These are phyloP conservation scores for Entomyzon cyanotis DNA, from an alignment of 2,113 vertebrate species.

Conservation along the genomic window DNA sequence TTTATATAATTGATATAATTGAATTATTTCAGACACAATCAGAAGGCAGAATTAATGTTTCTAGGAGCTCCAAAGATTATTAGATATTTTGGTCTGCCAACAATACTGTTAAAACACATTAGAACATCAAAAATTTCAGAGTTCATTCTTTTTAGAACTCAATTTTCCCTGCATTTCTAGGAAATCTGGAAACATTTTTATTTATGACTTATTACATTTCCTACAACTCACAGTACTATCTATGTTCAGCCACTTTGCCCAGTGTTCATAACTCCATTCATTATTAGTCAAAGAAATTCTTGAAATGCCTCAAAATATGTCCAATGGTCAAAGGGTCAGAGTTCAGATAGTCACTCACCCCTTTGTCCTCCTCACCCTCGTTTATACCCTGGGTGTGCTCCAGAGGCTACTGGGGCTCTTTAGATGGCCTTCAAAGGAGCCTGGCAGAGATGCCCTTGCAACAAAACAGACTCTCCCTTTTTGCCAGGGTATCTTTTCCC, in stretches of 20 bases:
- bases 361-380: neutral
- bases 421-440: neutral
- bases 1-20: neutral
- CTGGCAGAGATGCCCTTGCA: neutral
- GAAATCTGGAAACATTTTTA: neutral
- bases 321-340: neutral
- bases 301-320: neutral
- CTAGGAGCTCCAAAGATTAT: neutral
- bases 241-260: neutral
- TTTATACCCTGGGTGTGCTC: neutral
- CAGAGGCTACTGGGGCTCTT: neutral
- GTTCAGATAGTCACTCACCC: neutral
- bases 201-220: neutral
- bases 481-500: neutral
- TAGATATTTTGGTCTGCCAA: neutral
- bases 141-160: neutral
- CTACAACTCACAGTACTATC: neutral
- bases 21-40: neutral
- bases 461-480: neutral
- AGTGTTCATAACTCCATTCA: neutral
- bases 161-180: neutral
- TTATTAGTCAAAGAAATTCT: conserved; percentile 18
- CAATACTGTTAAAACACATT: neutral
- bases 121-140: neutral
- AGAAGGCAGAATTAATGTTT: neutral